These are phyloP conservation scores for Drosophila nasuta DNA, from an alignment of 1,140 invertebrate species.

Conservation along the genomic window DNA sequence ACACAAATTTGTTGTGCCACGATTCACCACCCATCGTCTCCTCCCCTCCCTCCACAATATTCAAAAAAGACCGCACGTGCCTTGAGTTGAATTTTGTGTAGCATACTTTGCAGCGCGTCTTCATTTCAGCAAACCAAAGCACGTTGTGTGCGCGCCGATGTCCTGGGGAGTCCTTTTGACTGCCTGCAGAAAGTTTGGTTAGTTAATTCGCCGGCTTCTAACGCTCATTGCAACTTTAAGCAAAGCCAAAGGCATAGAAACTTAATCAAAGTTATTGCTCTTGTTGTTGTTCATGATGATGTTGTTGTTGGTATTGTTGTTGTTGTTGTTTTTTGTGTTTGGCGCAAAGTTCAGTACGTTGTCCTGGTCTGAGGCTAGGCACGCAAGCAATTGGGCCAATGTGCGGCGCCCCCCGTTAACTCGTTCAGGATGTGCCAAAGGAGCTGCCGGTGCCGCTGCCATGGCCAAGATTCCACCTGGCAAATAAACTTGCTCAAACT, in stretches of 20 bases:
- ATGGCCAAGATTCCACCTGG: slow-evolving; percentile 37
- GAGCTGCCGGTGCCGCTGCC: neutral
- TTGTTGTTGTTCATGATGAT: slow-evolving; percentile 20
- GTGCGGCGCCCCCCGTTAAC: slow-evolving; percentile 54
- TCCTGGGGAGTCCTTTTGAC: slow-evolving; percentile 14
- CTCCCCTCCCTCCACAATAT: neutral
- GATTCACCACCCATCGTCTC: neutral
- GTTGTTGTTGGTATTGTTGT: slow-evolving; percentile 14
- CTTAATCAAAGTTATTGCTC: slow-evolving; percentile 74
- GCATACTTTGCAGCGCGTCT: slow-evolving; percentile 68
- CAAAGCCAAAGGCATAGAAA: slow-evolving; percentile 62
- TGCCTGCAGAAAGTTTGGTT: slow-evolving; percentile 50
- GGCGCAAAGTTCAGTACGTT: slow-evolving; percentile 32
- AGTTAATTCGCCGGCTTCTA: slow-evolving; percentile 72
- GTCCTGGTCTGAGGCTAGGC: slow-evolving; percentile 36
- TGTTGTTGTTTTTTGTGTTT: slow-evolving; percentile 9
- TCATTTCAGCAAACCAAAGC: slow-evolving; percentile 52
- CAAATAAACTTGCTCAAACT: slow-evolving; percentile 69
- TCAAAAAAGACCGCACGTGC: slow-evolving; percentile 68
- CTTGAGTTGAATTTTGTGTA: slow-evolving; percentile 52
- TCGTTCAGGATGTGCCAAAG: slow-evolving; percentile 46
- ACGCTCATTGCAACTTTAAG: slow-evolving; percentile 67
- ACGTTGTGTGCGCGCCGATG: slow-evolving; percentile 44
- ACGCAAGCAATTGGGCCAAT: slow-evolving; percentile 60
- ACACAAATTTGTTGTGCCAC: slow-evolving; percentile 22